Evolutionary conservation across 2,888 invertebrate genomes (phyloP), one percentile per base, ranked within the genome.

Genomic region (Autographa gamma): DNA sequence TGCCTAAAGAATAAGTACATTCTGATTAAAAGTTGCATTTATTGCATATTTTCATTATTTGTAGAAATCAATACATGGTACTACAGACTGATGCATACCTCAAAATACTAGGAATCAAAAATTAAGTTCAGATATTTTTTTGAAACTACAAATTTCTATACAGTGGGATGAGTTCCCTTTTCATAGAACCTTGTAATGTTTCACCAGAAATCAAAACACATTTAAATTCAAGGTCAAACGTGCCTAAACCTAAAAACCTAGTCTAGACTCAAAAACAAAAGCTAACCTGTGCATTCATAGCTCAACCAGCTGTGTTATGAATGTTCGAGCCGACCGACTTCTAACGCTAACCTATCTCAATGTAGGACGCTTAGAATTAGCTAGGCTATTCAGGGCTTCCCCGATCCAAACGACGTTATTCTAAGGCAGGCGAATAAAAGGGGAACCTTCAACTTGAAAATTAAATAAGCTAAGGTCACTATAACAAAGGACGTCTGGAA

Each of bases 391-490:
- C 86, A 92, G 88, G 87, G 86, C 80, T 88, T 91, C 89, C 90
- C 90, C 88, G 83, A 77, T 73, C 88, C 92, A 93, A 91, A 92
- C 92, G 86, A 77, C 71, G 43, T 62, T 69, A 76, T 69, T 77
- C 74, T 77, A 73, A 78, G 73, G 77, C 78, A 60, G n/a, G 83
- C 85, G 79, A 72, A 93, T 88, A 93, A 94, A 90, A 76, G 72
- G 90, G 82, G 86, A 91, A 93, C 95, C 94, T 95, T 95, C 93
- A 95, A 95, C 94, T 94, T 94, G 93, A 93, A 91, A 90, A 69
- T 70, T 86, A 88, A 91, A 91, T 92, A 92, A 91, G 90, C 89
- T 93, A 94, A 95, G 95, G 95, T 95, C 94, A 91, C 70, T 74
- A 68, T 31, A 71, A 92, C 88, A 93, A 93, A 91, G 84, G 71